Evolutionary conservation across 2,888 invertebrate genomes (phyloP).

Genomic region (Cheilosia urbana): DNA sequence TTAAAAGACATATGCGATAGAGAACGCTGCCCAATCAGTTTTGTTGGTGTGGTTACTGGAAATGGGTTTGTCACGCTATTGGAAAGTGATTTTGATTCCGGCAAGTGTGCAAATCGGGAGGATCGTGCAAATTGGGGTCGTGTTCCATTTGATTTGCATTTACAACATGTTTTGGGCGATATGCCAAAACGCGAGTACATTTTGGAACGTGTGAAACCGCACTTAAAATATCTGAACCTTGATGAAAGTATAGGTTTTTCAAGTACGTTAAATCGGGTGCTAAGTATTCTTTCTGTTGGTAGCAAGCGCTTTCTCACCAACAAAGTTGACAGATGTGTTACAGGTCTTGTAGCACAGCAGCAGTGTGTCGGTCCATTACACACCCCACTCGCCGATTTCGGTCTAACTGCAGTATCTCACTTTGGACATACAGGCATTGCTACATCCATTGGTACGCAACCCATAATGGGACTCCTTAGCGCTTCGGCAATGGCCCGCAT

Average conservation of each 20-base stretch:
- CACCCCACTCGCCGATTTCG: constrained; percentile 97
- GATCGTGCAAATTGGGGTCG: constrained; percentile 83
- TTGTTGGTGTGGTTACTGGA: constrained; percentile 96
- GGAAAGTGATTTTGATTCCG: constrained; percentile 86
- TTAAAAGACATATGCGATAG: constrained; percentile 91
- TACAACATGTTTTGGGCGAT: constrained; percentile 93
- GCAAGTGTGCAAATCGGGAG: constrained; percentile 81
- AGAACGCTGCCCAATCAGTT: constrained; percentile 96
- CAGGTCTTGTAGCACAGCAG: constrained; percentile 97
- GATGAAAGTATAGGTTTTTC: constrained; percentile 80
- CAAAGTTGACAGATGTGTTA: constrained; percentile 97
- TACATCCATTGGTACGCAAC: constrained; percentile 98
- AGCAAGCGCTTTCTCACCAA: constrained; percentile 98
- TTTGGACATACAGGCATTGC: constrained; percentile 94
- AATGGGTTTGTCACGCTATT: constrained; percentile 90
- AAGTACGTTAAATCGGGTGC: constrained; percentile 86
- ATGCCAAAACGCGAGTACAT: constrained; percentile 91
- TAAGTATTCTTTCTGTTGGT: constrained; percentile 95
- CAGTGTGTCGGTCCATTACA: constrained; percentile 99
- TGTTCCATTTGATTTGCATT: constrained; percentile 93
- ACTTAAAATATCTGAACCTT: constrained; percentile 82
- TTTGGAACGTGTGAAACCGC: constrained; percentile 80
- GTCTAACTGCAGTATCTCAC: constrained; percentile 94
- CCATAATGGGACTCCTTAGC: constrained; percentile 92
- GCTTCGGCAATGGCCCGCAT: constrained; percentile 95